Evolutionary conservation across 2,797 vertebrate species (phyloP).

Genomic region (Sitta carolinensis): DNA sequence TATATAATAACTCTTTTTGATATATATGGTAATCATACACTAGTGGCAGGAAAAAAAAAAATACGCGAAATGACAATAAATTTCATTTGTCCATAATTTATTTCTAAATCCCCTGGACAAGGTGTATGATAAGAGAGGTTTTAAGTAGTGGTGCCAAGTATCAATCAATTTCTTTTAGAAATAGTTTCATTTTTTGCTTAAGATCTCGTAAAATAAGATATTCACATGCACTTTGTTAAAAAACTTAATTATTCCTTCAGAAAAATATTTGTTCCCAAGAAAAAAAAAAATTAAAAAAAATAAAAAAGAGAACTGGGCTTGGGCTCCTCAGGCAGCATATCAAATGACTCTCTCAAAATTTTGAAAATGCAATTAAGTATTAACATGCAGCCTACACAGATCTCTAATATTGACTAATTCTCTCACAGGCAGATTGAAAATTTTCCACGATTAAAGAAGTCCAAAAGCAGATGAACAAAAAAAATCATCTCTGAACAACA

Average conservation of each 20-base stretch:
- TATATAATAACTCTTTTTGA: background rate
- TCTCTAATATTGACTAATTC: background rate
- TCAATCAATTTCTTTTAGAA: background rate
- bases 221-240: background rate
- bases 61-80: background rate
- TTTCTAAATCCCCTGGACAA: background rate
- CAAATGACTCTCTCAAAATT: background rate
- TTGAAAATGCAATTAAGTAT: background rate
- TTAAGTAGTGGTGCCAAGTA: background rate
- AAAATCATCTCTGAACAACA: background rate
- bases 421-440: background rate
- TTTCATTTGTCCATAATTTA: background rate
- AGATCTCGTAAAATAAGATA: background rate
- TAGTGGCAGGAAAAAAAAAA: background rate
- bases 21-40: background rate
- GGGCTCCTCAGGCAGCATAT: background rate
- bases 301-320: background rate
- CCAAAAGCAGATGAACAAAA: background rate
- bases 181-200: background rate
- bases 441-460: background rate
- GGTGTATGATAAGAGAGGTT: background rate
- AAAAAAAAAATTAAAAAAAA: background rate
- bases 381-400: background rate
- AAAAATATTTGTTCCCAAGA: background rate
- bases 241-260: background rate